Evolutionary conservation across 1,140 invertebrate genomes (phyloP).

Genomic region (Hetaerina americana): DNA sequence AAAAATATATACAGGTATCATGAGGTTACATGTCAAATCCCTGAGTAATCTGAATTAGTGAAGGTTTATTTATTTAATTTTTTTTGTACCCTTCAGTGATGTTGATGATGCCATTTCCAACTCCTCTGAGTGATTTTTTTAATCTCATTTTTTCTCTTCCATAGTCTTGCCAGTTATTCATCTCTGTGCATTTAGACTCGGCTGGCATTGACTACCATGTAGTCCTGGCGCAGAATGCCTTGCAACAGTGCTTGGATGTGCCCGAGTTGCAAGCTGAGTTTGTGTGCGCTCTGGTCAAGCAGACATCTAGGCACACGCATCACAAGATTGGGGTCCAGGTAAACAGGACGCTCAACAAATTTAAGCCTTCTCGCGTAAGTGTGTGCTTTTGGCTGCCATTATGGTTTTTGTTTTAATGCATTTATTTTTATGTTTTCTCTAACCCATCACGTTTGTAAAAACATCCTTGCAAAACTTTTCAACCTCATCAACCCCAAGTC

Average conservation of each 20-base stretch:
- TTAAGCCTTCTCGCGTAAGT: slow-evolving; percentile 43
- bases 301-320: slow-evolving; percentile 77
- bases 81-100: background rate
- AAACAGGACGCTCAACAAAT: slow-evolving; percentile 43
- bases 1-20: too few species aligned
- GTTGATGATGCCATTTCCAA: background rate
- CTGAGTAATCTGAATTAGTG: background rate
- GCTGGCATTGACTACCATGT: slow-evolving; percentile 93
- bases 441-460: too few species aligned
- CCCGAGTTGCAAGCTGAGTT: slow-evolving; percentile 84
- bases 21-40: too few species aligned
- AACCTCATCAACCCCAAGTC: too few species aligned
- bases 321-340: slow-evolving; percentile 85
- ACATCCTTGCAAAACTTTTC: too few species aligned
- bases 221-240: slow-evolving; percentile 82
- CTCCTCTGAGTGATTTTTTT: background rate
- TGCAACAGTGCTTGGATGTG: slow-evolving; percentile 79
- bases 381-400: slow-evolving; percentile 7
- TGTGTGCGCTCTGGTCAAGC: slow-evolving; percentile 79
- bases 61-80: background rate
- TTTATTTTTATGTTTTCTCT: too few species aligned
- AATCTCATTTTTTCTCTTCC: slow-evolving; percentile 20
- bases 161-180: slow-evolving; percentile 85
- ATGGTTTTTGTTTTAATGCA: background rate
- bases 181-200: slow-evolving; percentile 85